These are phyloP conservation scores for Lasioglossum oenotherae DNA, from an alignment of 2,888 invertebrate genomes.

Conservation along the genomic window DNA sequence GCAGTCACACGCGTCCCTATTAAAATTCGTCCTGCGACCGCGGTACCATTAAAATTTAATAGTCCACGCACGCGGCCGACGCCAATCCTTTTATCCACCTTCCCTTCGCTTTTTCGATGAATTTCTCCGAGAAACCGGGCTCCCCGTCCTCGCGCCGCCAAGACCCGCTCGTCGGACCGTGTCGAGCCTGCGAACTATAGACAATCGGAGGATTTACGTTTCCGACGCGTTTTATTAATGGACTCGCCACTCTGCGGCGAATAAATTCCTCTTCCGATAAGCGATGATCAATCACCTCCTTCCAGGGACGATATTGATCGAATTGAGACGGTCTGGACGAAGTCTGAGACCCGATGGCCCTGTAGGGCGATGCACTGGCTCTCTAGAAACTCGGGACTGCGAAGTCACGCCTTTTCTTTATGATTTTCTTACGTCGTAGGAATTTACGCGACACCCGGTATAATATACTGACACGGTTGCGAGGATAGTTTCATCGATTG, in stretches of 20 bases:
- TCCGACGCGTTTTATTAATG: constrained; percentile 22
- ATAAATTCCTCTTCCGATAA: constrained; percentile 4
- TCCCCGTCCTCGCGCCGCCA: not conserved
- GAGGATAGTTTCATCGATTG: not conserved
- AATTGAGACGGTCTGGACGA: not conserved
- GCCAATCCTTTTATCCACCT: constrained; percentile 27
- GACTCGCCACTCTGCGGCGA: not conserved
- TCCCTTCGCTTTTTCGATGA: constrained; percentile 30
- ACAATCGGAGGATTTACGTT: constrained; percentile 22
- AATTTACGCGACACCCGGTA: not conserved
- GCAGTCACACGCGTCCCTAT: constrained; percentile 13
- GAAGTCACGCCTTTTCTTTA: not conserved
- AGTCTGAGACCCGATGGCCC: not conserved
- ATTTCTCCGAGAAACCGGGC: constrained; percentile 21
- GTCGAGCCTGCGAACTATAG: not conserved
- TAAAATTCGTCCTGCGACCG: constrained; percentile 46
- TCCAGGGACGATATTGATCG: not conserved
- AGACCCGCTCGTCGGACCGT: not conserved
- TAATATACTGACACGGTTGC: not conserved
- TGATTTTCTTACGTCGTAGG: not conserved
- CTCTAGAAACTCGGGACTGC: not conserved
- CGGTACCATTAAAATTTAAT: constrained; percentile 60
- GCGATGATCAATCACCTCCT: not conserved
- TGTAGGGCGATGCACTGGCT: not conserved
- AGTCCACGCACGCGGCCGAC: constrained; percentile 46